Percentiles rank a stretch among this genome's conserved stretches.
phyloP scores from a whole-genome alignment of 2,113 vertebrate genomes.

The Neotragus moschatus region DNA sequence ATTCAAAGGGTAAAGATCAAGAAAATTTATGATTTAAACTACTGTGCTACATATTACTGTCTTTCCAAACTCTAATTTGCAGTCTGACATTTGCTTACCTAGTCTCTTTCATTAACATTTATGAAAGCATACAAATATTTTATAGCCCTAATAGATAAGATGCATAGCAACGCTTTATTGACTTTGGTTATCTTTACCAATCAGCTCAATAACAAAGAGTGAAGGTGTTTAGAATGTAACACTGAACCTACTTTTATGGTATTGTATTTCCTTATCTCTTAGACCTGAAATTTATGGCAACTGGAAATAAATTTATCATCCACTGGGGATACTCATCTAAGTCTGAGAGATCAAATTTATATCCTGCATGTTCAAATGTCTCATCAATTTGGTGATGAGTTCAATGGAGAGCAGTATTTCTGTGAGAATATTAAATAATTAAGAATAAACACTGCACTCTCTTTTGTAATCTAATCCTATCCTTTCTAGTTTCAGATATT shows the following conservation, averaged over 20 bases:
- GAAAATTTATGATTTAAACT: constrained; percentile 26
- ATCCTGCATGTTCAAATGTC: not conserved
- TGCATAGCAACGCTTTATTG: constrained; percentile 47
- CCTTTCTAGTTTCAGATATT: not conserved
- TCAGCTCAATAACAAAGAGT: constrained; percentile 50
- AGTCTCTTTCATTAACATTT: constrained; percentile 59
- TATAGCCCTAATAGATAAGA: constrained; percentile 14
- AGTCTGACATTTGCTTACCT: constrained; percentile 44
- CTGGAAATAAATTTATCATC: constrained; percentile 33
- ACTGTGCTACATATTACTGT: not conserved
- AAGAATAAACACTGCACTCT: not conserved
- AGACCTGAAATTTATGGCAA: constrained; percentile 47
- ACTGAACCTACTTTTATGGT: not conserved
- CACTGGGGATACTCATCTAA: not conserved
- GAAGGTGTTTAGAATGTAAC: constrained; percentile 7
- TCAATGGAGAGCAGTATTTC: not conserved
- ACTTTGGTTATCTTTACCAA: constrained; percentile 58
- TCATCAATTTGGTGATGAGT: not conserved
- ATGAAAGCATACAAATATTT: constrained; percentile 47
- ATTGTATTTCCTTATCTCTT: not conserved
- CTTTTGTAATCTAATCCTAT: not conserved
- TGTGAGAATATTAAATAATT: not conserved
- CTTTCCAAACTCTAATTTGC: constrained; percentile 25
- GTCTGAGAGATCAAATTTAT: not conserved
- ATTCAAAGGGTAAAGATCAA: not conserved